Conservation (phyloP, 2,888 invertebrate genomes). For the Microplitis manilae region DNA sequence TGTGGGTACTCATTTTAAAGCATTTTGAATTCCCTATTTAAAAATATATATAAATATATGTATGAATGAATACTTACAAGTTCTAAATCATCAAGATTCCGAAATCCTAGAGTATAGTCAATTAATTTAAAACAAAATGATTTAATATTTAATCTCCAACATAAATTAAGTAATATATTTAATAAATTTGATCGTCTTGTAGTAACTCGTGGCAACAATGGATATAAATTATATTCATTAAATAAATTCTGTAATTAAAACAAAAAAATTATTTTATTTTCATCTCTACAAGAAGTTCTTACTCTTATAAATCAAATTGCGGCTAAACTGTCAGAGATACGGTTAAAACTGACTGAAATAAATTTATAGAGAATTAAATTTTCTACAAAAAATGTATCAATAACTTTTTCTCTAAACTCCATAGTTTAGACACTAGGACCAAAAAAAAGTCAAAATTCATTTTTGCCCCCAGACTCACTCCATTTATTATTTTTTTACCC, state of each 20-base stretch:
- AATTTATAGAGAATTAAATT: no score
- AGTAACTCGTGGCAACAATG: constrained; percentile 57
- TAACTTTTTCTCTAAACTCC: no score
- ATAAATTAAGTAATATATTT: constrained; percentile 42
- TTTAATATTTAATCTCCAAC: constrained; percentile 53
- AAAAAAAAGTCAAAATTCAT: no score
- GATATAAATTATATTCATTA: constrained; percentile 54
- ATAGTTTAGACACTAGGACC: no score
- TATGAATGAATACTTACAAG: constrained; percentile 49
- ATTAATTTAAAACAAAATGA: constrained; percentile 54
- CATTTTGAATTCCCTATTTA: not conserved
- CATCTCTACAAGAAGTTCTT: no score
- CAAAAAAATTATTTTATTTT: not conserved
- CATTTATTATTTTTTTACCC: no score
- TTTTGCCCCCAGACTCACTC: no score
- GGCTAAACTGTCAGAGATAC: no score
- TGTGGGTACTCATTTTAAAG: no score
- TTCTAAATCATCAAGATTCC: constrained; percentile 57
- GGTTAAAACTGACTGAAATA: no score
- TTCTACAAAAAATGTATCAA: no score
- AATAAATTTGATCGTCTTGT: constrained; percentile 23
- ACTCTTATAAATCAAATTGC: no score
- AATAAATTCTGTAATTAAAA: constrained; percentile 54
- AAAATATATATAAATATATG: constrained; percentile 23
- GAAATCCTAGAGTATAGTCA: constrained; percentile 55